Conservation (phyloP, 2,113 vertebrate genomes). For the Gavialis gangeticus region DNA sequence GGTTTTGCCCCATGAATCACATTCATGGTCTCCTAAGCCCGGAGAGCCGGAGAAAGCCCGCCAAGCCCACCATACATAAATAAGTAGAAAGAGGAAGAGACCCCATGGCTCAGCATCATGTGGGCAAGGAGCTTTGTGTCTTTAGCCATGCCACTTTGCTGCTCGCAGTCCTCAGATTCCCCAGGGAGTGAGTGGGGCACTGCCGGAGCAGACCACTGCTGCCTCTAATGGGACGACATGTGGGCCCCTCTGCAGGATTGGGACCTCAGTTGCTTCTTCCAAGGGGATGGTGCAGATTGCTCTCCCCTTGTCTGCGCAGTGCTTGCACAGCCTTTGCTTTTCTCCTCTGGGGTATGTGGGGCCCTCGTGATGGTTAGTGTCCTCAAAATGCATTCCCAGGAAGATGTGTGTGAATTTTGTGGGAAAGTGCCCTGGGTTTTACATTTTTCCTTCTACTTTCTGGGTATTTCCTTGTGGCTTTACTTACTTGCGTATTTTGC, state of each 20-base stretch:
- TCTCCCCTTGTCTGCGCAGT: not conserved
- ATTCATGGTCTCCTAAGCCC: too few species aligned
- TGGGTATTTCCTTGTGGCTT: not conserved
- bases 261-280: not conserved
- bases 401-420: not conserved
- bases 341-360: not conserved
- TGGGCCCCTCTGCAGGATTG: not conserved
- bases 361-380: not conserved
- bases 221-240: accelerated
- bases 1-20: too few species aligned
- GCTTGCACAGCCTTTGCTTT: not conserved
- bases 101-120: not conserved
- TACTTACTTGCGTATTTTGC: not conserved
- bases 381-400: conserved; percentile 9
- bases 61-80: not conserved
- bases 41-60: too few species aligned
- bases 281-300: not conserved
- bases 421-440: accelerated
- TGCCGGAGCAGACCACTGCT: not conserved
- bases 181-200: not conserved
- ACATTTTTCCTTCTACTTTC: not conserved
- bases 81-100: not conserved
- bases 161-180: not conserved
- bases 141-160: too few species aligned
- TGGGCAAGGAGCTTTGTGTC: too few species aligned